Evolutionary conservation across 2,888 invertebrate species (phyloP).

Genomic region (Catocala nupta): DNA sequence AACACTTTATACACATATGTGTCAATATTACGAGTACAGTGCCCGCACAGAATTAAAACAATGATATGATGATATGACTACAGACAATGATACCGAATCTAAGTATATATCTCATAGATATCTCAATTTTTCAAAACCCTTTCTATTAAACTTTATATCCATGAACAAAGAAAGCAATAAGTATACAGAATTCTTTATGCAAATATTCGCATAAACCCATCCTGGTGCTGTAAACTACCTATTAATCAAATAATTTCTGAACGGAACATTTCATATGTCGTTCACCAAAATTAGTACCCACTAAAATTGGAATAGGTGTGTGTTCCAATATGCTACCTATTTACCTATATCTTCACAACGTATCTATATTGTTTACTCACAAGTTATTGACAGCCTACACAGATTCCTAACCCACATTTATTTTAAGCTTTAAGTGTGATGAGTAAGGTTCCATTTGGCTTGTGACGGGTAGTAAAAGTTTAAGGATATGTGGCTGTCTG

Average conservation of each 20-base stretch:
- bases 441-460: constrained; percentile 29
- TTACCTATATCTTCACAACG: constrained; percentile 26
- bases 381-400: constrained; percentile 42
- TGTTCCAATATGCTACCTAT: constrained; percentile 10
- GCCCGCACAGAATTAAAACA: too few relatives aligned
- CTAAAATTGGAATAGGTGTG: constrained; percentile 5
- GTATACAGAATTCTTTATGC: too few relatives aligned
- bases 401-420: constrained; percentile 8
- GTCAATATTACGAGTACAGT: too few relatives aligned
- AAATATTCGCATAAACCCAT: too few relatives aligned
- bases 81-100: too few relatives aligned
- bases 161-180: too few relatives aligned
- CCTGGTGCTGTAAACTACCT: too few relatives aligned
- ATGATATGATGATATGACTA: too few relatives aligned
- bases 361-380: constrained; percentile 42
- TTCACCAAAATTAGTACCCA: constrained; percentile 4
- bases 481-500: constrained; percentile 56
- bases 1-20: too few relatives aligned
- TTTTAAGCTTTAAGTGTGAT: constrained; percentile 9
- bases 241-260: neutral
- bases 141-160: too few relatives aligned
- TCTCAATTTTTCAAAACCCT: too few relatives aligned
- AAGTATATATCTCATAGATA: too few relatives aligned
- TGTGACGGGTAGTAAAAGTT: constrained; percentile 32
- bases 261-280: neutral